Evolutionary conservation across 2,888 invertebrate species (phyloP), one percentile per base, ranked within the genome.

Genomic region (Parochlus steinenii): DNA sequence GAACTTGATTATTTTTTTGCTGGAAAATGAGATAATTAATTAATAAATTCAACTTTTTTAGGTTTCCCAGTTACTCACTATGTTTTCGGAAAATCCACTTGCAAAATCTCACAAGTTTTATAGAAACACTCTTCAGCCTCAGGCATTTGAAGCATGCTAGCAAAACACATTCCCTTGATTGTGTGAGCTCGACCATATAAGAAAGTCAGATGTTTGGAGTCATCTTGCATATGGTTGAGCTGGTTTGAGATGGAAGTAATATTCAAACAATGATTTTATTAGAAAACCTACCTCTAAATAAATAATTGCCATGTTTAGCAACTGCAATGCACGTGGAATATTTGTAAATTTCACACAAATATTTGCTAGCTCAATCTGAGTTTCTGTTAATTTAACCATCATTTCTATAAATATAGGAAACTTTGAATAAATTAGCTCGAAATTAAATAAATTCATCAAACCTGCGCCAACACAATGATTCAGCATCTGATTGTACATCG

Each of bases 401-500:
- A 59, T 54, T 7, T 58, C 68, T 65, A 42, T 16, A 44, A 37
- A 32, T 53, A 51, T 69, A 70, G n/a, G n/a, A n/a, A n/a, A n/a
- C n/a, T n/a, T n/a, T n/a, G n/a, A n/a, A n/a, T n/a, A n/a, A n/a
- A n/a, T n/a, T n/a, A n/a, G n/a, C n/a, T n/a, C n/a, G n/a, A n/a
- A n/a, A n/a, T n/a, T n/a, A n/a, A n/a, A n/a, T n/a, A n/a, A n/a
- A n/a, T n/a, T n/a, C n/a, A n/a, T n/a, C n/a, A n/a, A n/a, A n/a
- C n/a, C 67, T 38, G 70, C 67, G 30, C 67, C 69, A 30, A 59
- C 62, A 46, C 69, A 72, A 47, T 74, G 74, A 1, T 65, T 63
- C 22, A 72, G 55, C 29, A 71, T 55, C 47, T 71, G 67, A 2
- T 61, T 58, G 45, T 72, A 74, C 27, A 67, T 64, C 1, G 65